Evolutionary conservation across 2,888 invertebrate genomes (phyloP).

Genomic region (Zhengitettix transpicula): DNA sequence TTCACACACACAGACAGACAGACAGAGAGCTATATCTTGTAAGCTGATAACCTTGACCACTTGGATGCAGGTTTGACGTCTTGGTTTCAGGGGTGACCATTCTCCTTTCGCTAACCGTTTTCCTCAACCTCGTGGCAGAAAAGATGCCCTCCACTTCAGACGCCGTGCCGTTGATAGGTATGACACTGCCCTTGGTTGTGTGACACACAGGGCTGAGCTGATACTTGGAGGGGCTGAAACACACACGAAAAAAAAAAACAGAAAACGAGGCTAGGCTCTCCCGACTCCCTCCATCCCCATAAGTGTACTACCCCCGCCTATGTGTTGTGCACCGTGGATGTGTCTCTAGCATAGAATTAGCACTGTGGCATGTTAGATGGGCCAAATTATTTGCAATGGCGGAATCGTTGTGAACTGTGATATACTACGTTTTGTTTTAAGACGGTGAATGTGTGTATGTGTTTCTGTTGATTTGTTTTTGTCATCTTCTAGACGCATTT

Average conservation of each 20-base stretch:
- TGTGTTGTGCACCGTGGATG: neutral
- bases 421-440: neutral
- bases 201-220: slow-evolving; percentile 23
- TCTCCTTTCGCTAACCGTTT: slow-evolving; percentile 98
- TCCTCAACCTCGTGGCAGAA: slow-evolving; percentile 98
- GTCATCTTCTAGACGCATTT: no score
- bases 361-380: neutral
- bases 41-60: neutral
- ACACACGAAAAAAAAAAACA: no score
- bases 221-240: slow-evolving; percentile 30
- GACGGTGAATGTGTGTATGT: neutral
- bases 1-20: no score
- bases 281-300: neutral
- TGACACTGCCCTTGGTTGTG: slow-evolving; percentile 23
- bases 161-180: slow-evolving; percentile 99
- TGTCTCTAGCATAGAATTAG: neutral
- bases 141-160: slow-evolving; percentile 99
- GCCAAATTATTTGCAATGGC: neutral
- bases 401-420: neutral
- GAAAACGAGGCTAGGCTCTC: no score
- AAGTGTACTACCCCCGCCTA: neutral
- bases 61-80: slow-evolving; percentile 4
- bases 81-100: slow-evolving; percentile 90
- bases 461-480: neutral
- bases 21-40: slow-evolving; percentile 1